Evolutionary conservation across 2,113 vertebrate species (phyloP), one percentile per base, ranked within the genome.

Genomic region (Polypterus senegalus): DNA sequence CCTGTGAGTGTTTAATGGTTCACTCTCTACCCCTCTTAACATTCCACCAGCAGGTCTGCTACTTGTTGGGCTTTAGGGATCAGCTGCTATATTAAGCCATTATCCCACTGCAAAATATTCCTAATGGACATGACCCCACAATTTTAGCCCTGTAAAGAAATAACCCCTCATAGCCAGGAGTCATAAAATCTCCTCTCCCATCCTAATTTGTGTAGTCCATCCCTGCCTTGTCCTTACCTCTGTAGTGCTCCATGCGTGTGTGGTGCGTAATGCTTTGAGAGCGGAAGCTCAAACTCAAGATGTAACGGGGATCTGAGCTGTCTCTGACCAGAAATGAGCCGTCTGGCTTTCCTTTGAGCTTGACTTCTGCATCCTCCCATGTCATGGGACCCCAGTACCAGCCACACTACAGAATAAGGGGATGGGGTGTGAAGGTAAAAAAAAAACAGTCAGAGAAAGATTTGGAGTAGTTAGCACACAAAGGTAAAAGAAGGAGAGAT

Each of bases 301-400:
- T 97, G 75, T 98, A 98, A 1, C 95, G 86, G 0, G 94, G 93
- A 66, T 98, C 95, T 0, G 94, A 97, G 63, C 93, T 97, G 76
- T 98, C 95, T n/a, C 95, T 81, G 8, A 98, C 95, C 85, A 98
- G 81, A 63, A 98, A 97, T 3, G 95, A 97, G 0, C 95, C 95
- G 10, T 98, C 94, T 0, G 92, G 89, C 61, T 94, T 95, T 59
- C 91, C 95, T 75, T 96, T 96, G 65, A 98, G 78, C 77, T 98
- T 98, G 90, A 97, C 91, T 82, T 97, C 95, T 0, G 93, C 94
- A 0, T 98, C 94, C 74, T 96, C 93, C 93, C 94, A 97, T 73
- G 94, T 98, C 93, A 97, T 97, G 0, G 94, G 93, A 1, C 94
- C 93, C 94, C 93, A 97, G 69, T 97, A 97, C 94, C 94, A 97